These are phyloP conservation scores for Caranx ignobilis DNA, from an alignment of 2,113 vertebrate genomes.

Conservation along the genomic window DNA sequence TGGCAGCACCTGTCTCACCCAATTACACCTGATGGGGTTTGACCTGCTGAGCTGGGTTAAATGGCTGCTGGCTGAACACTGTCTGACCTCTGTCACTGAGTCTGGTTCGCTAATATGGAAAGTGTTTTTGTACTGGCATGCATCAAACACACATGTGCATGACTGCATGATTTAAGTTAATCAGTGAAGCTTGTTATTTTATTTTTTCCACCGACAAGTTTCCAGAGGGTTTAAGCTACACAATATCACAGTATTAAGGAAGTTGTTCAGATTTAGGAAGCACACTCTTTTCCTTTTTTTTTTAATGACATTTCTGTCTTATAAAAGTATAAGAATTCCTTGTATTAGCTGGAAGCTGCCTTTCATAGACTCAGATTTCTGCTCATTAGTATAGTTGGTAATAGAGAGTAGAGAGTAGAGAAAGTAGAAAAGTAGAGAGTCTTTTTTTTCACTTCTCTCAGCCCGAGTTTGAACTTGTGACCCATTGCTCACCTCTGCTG, in stretches of 20 bases:
- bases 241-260: not conserved
- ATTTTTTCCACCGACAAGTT: not conserved
- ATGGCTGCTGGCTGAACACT: constrained; percentile 65
- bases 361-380: not conserved
- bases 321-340: no score
- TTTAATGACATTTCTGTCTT: not conserved
- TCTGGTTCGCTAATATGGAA: constrained; percentile 57
- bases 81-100: constrained; percentile 63
- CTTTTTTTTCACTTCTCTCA: constrained; percentile 14
- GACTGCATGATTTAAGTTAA: not conserved
- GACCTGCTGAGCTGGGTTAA: constrained; percentile 68
- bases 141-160: constrained; percentile 1
- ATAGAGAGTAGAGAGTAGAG: not conserved
- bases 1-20: constrained; percentile 76
- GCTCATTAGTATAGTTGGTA: not conserved
- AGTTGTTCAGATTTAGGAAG: not conserved
- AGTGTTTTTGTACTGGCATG: constrained; percentile 30
- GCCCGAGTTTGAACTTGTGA: constrained; percentile 56
- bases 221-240: not conserved
- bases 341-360: not conserved
- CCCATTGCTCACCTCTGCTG: constrained; percentile 36
- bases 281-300: not conserved
- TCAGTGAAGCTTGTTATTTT: constrained; percentile 5
- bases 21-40: constrained; percentile 78
- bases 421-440: not conserved